Percentiles rank a stretch among this genome's conserved stretches.
Evolutionary conservation across 2,113 vertebrate genomes (phyloP).

Genomic region (Vombatus ursinus): DNA sequence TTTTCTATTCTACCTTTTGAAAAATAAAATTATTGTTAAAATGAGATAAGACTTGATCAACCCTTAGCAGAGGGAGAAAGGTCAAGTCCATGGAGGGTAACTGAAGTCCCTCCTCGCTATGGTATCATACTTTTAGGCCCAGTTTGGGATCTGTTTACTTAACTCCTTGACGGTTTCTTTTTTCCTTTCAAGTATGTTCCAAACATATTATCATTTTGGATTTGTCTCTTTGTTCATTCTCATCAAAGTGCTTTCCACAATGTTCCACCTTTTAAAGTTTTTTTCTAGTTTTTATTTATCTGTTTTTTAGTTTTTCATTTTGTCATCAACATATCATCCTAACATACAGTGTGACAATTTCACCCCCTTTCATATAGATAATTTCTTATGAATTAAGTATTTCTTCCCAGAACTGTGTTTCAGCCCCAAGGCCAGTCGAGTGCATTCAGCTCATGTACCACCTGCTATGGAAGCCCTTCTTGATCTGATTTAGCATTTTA

Average conservation of each 20-base stretch:
- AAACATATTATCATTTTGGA: no score
- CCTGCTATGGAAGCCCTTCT: not conserved
- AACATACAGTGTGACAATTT: not conserved
- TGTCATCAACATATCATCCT: not conserved
- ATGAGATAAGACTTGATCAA: not conserved
- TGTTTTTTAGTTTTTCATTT: not conserved
- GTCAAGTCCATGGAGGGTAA: no score
- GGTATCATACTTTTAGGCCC: no score
- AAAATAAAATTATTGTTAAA: not conserved
- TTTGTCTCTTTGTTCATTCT: not conserved
- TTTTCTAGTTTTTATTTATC: no score
- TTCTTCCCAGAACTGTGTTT: not conserved
- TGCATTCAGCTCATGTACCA: not conserved
- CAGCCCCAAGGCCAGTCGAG: not conserved
- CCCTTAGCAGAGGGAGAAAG: not conserved
- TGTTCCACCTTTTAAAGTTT: not conserved
- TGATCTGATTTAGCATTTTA: not conserved
- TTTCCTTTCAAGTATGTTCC: no score
- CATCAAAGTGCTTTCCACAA: not conserved
- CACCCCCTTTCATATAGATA: not conserved
- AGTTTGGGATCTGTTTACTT: no score
- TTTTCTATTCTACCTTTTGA: not conserved
- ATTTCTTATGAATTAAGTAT: not conserved
- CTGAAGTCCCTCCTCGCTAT: no score
- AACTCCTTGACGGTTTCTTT: no score